Percentiles rank a stretch among this genome's conserved stretches.
phyloP scores from a whole-genome alignment of 1,140 invertebrate species.

The Drosophila paulistorum region DNA sequence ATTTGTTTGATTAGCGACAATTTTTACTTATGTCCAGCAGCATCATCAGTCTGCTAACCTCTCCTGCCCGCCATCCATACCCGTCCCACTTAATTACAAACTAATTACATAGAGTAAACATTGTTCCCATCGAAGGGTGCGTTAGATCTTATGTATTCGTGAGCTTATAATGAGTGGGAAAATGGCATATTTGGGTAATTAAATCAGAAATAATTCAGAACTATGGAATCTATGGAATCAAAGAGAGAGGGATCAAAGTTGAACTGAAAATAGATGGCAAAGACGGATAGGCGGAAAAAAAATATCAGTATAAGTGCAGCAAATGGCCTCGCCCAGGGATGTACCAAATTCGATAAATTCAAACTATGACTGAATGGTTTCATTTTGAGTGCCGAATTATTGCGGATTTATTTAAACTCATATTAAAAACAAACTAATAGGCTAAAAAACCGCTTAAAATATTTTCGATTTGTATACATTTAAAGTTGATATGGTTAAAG shows the following conservation, averaged over 20 bases:
- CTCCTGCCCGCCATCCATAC: conserved; percentile 11
- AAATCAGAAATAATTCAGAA: conserved; percentile 18
- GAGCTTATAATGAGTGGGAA: conserved; percentile 43
- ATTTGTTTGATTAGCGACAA: conserved; percentile 65
- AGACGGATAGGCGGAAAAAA: no score
- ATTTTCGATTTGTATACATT: no score
- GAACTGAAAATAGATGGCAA: no score
- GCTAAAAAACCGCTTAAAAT: no score
- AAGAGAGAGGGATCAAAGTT: background rate
- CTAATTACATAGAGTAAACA: conserved; percentile 70
- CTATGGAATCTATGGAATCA: background rate
- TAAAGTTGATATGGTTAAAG: no score
- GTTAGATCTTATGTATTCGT: background rate
- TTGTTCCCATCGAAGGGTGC: conserved; percentile 10
- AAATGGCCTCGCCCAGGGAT: no score
- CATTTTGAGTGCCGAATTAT: no score
- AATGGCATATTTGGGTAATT: conserved; percentile 44
- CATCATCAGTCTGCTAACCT: conserved; percentile 1
- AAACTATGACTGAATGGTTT: no score
- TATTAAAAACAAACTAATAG: no score
- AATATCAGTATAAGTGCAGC: no score
- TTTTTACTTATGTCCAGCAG: conserved; percentile 52
- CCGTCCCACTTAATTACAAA: conserved; percentile 61
- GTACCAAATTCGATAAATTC: no score
- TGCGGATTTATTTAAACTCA: no score